Evolutionary conservation across 1,140 invertebrate species (phyloP), one percentile per base, ranked within the genome.

Genomic region (Eupristina koningsbergeri): DNA sequence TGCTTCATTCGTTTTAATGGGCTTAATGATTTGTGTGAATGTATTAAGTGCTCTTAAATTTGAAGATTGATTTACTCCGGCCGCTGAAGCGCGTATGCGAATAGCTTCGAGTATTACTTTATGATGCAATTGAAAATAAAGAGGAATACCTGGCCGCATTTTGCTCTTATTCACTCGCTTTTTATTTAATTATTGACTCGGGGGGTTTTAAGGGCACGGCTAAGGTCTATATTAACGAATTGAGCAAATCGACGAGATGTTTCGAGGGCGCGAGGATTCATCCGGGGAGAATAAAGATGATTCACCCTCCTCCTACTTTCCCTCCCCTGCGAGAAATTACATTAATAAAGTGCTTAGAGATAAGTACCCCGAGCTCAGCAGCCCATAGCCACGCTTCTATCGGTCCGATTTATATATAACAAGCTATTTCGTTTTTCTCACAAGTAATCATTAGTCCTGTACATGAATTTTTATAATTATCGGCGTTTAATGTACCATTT

Each of bases 11-110:
- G 36, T 9, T 41, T 71, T 71, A 71, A 71, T 41, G 67, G 67
- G 36, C 67, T 71, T 41, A 71, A 41, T 71, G 67, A 71, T 71
- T 71, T 71, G 36, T 71, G 67, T n/a, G 36, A 41, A 19, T 17
- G 67, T 71, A 71, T 71, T 71, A 71, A 71, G 36, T 41, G 67
- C 36, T 71, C 36, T 71, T 71, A 71, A 71, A 71, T 71, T 41
- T 71, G 67, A 71, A 41, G 67, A 71, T 71, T 71, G 67, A 71
- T 71, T 71, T 71, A 71, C 36, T 71, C 36, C 39, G 26, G 19
- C 3, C 7, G 67, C 11, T 3, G 22, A 19, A 31, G 13, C 41
- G 41, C 39, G 36, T 71, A 71, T 31, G 36, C 19, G 36, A 26
- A 41, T 36, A 13, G 67, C 36, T 41, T 36, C 15, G 19, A 41